Conservation (phyloP, 2,113 vertebrate species). For the Loxodonta africana region DNA sequence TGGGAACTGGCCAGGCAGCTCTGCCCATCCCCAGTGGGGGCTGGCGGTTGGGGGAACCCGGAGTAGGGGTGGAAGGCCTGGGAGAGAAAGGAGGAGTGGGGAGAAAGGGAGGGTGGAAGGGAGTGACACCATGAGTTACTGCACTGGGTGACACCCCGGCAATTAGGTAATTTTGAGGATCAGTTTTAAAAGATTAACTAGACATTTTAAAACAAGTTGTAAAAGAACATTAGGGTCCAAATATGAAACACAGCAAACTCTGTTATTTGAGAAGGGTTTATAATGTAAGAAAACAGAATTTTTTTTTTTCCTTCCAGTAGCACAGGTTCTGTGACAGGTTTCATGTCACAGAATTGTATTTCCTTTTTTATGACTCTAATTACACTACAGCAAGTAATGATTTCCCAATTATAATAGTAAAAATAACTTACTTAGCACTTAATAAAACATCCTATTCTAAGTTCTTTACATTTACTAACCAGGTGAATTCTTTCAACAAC, state of each 20-base stretch:
- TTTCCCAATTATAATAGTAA: background rate
- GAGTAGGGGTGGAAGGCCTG: too few relatives aligned
- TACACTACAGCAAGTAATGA: background rate
- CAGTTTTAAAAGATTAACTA: background rate
- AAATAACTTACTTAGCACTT: background rate
- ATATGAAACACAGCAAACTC: background rate
- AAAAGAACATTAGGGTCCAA: background rate
- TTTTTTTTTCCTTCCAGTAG: background rate
- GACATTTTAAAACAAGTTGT: conserved; percentile 27
- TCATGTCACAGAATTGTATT: background rate
- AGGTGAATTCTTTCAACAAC: background rate
- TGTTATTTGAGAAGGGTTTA: background rate
- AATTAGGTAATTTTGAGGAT: background rate
- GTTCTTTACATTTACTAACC: background rate
- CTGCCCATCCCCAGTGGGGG: too few relatives aligned
- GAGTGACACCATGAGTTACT: too few relatives aligned
- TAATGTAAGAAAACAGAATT: background rate
- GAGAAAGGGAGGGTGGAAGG: too few relatives aligned
- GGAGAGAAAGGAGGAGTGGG: too few relatives aligned
- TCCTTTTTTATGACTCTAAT: background rate
- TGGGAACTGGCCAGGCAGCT: too few relatives aligned
- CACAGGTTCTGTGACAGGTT: background rate
- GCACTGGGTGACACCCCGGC: too few relatives aligned
- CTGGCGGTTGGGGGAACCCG: too few relatives aligned
- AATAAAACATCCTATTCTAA: background rate